Evolutionary conservation across 2,888 invertebrate species (phyloP), one percentile per base, ranked within the genome.

Genomic region (Melipona bicolor): DNA sequence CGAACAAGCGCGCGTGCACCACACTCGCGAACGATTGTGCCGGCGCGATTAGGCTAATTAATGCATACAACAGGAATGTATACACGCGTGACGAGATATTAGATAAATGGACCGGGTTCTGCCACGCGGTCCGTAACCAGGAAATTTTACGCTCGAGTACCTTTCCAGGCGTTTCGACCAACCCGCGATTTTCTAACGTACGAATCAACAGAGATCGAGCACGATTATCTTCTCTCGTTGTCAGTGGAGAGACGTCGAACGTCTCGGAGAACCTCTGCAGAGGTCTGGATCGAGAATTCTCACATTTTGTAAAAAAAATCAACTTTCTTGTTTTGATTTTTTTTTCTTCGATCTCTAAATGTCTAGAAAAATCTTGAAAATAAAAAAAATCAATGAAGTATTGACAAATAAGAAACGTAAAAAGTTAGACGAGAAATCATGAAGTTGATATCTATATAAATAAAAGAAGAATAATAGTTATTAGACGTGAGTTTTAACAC

Each of bases 21-120:
- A 43, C 36, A 9, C 76, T 62, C 52, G 61, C 1, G 59, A 64
- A 80, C 67, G 87, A 84, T 86, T 85, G 61, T 65, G 15, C 43
- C 50, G 76, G 27, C 74, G 72, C 81, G 82, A 87, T 87, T 87
- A 87, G 54, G 74, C 77, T 82, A 88, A 83, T 86, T 86, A 86
- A 86, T 83, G 81, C 79, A 64, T 50, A 27, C n/a, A 72, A 84
- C 79, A 85, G 71, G 83, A 82, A 79, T 79, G 82, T 74, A 71
- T 77, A 79, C 81, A 79, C 81, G 83, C 87, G 88, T 87, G 88
- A 88, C 88, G 86, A 88, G 88, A 87, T 88, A 88, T 88, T 87
- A 88, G 88, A 88, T 88, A 85, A 85, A 88, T 85, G 85, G 77
- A 69, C 59, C 68, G 24, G 76, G 70, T 76, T 82, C 73, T 9